These are phyloP conservation scores for Heliocidaris tuberculata DNA, from an alignment of 35 echinoderm and acorn worm genomes.

Conservation along the genomic window DNA sequence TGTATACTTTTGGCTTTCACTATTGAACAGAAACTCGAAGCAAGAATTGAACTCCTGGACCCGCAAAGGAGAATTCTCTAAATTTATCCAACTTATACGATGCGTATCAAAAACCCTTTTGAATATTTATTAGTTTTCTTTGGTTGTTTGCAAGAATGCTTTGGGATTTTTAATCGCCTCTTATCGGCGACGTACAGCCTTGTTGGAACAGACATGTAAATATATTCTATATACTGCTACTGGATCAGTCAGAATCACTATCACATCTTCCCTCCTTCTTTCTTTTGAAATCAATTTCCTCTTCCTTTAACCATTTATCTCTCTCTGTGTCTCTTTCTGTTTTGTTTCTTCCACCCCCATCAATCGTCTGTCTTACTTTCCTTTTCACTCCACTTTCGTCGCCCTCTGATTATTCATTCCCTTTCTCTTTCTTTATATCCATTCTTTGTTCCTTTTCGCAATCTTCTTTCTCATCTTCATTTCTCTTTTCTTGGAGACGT, in stretches of 20 bases:
- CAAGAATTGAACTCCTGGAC: not conserved
- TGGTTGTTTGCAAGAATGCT: not conserved
- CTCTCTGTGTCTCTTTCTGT: too few species aligned
- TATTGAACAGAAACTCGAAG: not conserved
- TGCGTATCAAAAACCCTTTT: not conserved
- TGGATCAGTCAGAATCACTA: not conserved
- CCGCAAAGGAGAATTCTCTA: not conserved
- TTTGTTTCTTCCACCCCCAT: too few species aligned
- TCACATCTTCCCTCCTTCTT: not conserved
- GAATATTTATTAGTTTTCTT: not conserved
- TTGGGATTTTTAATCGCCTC: conserved; percentile 1
- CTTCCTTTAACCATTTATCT: too few species aligned
- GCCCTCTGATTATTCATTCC: too few species aligned
- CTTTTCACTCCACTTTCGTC: too few species aligned
- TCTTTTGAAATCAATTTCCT: too few species aligned
- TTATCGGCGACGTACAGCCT: conserved; percentile 19
- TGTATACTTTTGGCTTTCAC: not conserved
- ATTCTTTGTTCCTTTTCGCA: too few species aligned
- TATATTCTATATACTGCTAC: conserved; percentile 3
- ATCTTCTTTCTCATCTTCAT: not conserved
- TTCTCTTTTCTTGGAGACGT: not conserved
- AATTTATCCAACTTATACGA: not conserved
- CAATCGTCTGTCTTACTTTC: too few species aligned
- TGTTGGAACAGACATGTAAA: conserved; percentile 23
- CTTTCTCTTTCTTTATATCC: too few species aligned